Percentiles rank a stretch among this genome's conserved stretches.
Evolutionary conservation across 2,797 vertebrate genomes (phyloP).

Genomic region (Pipistrellus kuhlii): DNA sequence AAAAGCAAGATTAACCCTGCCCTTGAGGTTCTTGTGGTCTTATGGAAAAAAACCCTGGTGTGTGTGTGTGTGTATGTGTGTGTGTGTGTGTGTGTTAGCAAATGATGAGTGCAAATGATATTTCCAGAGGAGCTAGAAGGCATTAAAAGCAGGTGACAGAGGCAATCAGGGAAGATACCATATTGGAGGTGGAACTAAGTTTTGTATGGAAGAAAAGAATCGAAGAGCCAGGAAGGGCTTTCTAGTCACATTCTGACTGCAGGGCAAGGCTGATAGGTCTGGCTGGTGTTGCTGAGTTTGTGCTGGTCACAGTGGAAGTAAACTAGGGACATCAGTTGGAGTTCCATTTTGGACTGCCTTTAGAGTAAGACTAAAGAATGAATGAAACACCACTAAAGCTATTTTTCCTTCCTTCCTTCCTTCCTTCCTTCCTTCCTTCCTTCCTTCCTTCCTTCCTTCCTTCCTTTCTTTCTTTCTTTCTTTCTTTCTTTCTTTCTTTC

Average conservation of each 20-base stretch:
- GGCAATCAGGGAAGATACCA: background rate
- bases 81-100: no score
- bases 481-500: no score
- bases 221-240: background rate
- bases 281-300: background rate
- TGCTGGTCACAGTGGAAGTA: no score
- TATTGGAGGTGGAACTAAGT: background rate
- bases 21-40: background rate
- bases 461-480: no score
- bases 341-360: background rate
- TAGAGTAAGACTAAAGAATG: background rate
- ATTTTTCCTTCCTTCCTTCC: background rate
- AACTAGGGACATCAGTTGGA: background rate
- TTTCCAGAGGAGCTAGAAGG: background rate
- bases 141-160: background rate
- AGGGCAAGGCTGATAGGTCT: background rate
- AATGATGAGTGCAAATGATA: background rate
- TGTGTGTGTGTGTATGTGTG: no score
- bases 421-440: no score
- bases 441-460: no score
- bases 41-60: background rate
- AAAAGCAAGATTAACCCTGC: background rate
- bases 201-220: background rate
- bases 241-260: background rate
- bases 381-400: background rate